Base-by-base conservation (phyloP, 2,797 vertebrate species). In the Pristis pectinata region DNA sequence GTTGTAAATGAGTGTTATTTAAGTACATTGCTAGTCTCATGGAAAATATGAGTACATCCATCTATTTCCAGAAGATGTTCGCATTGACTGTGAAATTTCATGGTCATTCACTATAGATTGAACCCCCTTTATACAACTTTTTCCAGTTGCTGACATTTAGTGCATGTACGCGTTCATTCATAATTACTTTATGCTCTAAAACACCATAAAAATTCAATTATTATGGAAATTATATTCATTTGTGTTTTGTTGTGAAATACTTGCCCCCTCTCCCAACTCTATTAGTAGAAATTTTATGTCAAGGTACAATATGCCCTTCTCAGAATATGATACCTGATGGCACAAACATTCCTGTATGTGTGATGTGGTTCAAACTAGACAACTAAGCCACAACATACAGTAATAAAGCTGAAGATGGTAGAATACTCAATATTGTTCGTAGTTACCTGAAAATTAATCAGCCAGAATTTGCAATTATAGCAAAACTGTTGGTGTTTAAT, bases 201-300 rank as follows among this genome's bases (percentile, higher is more conserved):
- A 67, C 24, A 92, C 19, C 89, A 92, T 92, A 92, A n/a, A 67
- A 41, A 70, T 92, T 92, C n/a, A 67, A 37, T n/a, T 67, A 59
- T 92, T 92, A 67, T 41, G 89, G 89, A 72, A 93, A 53, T 92
- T 41, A 67, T 74, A 70, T 30, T 3, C 27, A 93, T 72, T 53
- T 44, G 37, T 70, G 49, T 74, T 74, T 93, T 30, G 49, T 93
- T 74, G 44, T 30, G 37, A 72, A 72, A 27, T 30, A 70, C 13
- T 41, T 67, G 11, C 22, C 64, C 59, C 41, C 91, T 27, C 41
- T 2, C n/a, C 24, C 9, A 44, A 0, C 67, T 74, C 92, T 22
- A 17, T 4, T 93, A 8, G 24, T 74, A 74, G 27, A 49, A 74
- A 59, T 41, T 67, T 93, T 67, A 70, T 27, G 64, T 10, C 89